A percentile compares a stretch with the other conserved stretches of the same genome.
These are phyloP conservation scores for Aleiodes alternator DNA, from an alignment of 2,888 invertebrate genomes.

Conservation along the genomic window DNA sequence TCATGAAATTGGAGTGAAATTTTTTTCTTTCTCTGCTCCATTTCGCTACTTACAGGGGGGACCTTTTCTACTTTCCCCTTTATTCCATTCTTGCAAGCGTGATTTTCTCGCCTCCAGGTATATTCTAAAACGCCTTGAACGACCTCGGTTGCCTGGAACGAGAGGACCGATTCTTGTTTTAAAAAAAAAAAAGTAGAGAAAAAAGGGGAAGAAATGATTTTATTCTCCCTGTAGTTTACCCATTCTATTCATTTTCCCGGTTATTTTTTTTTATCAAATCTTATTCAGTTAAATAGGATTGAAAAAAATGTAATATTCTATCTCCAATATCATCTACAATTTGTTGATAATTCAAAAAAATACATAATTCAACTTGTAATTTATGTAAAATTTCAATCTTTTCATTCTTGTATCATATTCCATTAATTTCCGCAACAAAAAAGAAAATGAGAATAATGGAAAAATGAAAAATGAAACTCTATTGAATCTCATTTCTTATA, in stretches of 20 bases:
- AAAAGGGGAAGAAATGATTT: background rate
- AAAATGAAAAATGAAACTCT: background rate
- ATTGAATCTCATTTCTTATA: conserved; percentile 15
- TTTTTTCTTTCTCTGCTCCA: conserved; percentile 2
- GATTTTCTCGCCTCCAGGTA: conserved; percentile 30
- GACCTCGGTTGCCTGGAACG: conserved; percentile 7
- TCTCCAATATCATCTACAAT: too few relatives aligned
- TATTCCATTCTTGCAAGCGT: conserved; percentile 11
- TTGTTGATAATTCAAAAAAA: too few relatives aligned
- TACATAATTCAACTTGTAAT: too few relatives aligned
- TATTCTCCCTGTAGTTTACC: background rate
- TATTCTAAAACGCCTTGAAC: conserved; percentile 17
- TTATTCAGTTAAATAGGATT: too few relatives aligned
- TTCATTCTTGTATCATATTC: too few relatives aligned
- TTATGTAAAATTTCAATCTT: too few relatives aligned
- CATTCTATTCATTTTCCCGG: background rate
- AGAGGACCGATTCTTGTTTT: conserved; percentile 1
- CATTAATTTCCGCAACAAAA: background rate
- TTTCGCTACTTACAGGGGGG: conserved; percentile 6
- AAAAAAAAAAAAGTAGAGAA: conserved; percentile 3
- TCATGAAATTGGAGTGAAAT: background rate
- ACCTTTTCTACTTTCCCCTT: conserved; percentile 12
- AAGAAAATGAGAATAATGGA: background rate
- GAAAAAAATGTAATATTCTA: too few relatives aligned
- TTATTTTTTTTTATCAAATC: background rate